Base-by-base conservation (phyloP, 2,797 vertebrate genomes). In the Gymnoscopelus braueri region DNA sequence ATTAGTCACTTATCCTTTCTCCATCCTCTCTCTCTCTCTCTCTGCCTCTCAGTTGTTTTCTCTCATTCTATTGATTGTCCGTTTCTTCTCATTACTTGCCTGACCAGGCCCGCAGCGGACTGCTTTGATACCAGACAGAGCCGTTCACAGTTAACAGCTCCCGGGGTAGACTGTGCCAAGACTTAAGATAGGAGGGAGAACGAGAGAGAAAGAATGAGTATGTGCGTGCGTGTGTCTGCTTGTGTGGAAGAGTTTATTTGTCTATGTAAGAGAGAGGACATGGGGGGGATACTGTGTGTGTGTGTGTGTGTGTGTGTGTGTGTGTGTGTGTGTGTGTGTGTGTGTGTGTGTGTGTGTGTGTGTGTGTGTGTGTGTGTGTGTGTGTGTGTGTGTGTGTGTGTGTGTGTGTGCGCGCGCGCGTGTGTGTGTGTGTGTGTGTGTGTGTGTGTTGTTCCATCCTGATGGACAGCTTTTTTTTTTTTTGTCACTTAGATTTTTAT, bases 51-150 rank as follows among this genome's bases (percentile, higher is more conserved):
- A 1, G 12, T 10, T 13, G 14, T 14, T 58, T 12, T 58, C 26
- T 35, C 26, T 58, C 56, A 26, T 11, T 56, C 11, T 58, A 35
- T 58, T 58, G 56, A 58, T 58, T 14, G 26, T 14, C 29, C 5
- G 26, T 32, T 32, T 32, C 26, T 35, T 58, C 56, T 58, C 56
- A 58, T 58, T 58, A 58, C 56, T 32, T 13, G 11, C 13, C 5
- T 32, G 19, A 14, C 26, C 24, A 57, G 29, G 29, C 56, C 56
- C 29, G 29, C 56, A 58, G 56, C 56, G n/a, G 13, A 13, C 12
- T 32, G 32, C 56, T 58, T 58, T 58, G 56, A 58, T 58, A 14
- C 56, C 13, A 58, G 26, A 58, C 56, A 58, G 56, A 32, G n/a
- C 5, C n/a, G n/a, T n/a, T 52, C 50, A 14, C n/a, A 52, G 12